Percentiles rank a stretch among this genome's conserved stretches.
phyloP scores from a whole-genome alignment of 2,797 vertebrate species.

The Sorex maritimensis region DNA sequence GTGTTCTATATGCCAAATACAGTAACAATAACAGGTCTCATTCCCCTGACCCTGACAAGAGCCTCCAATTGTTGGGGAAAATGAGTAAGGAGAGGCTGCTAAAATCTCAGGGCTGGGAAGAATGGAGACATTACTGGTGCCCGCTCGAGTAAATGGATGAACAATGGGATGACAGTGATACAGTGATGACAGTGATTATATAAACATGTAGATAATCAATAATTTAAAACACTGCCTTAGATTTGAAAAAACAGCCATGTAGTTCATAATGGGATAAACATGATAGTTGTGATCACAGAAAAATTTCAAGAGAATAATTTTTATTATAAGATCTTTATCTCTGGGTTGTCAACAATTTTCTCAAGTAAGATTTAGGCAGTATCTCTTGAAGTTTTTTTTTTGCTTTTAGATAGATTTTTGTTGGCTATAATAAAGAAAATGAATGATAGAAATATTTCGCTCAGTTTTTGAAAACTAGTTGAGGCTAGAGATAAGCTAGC shows the following conservation, averaged over 20 bases:
- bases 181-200: not conserved
- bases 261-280: not conserved
- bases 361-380: not conserved
- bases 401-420: not conserved
- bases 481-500: no score
- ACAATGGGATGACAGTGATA: no score
- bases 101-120: no score
- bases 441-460: not conserved
- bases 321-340: not conserved
- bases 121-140: no score
- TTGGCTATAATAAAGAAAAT: not conserved
- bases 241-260: not conserved
- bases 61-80: no score
- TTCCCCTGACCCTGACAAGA: no score
- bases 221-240: not conserved
- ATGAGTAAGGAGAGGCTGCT: no score
- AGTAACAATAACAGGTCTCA: no score
- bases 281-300: not conserved
- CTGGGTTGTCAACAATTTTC: not conserved
- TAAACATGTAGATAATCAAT: not conserved
- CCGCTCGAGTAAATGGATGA: no score
- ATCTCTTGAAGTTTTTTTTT: not conserved
- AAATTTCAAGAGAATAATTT: not conserved
- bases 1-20: no score
- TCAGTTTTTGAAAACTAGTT: not conserved